A percentile compares a stretch with the other conserved stretches of the same genome.
These are phyloP conservation scores for Pandemis corylana DNA, from an alignment of 2,888 invertebrate genomes.

Conservation along the genomic window DNA sequence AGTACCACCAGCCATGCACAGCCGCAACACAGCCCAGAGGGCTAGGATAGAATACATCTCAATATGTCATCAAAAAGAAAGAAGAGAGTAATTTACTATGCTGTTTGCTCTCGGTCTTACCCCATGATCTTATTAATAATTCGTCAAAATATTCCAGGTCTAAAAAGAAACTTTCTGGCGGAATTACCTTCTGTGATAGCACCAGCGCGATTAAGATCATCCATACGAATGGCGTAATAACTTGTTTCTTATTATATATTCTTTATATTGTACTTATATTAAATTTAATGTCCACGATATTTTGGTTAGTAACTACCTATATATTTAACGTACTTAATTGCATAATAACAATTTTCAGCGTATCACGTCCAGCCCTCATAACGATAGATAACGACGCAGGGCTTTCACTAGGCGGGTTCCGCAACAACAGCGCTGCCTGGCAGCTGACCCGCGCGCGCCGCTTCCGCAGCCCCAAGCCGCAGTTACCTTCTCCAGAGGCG, in stretches of 20 bases:
- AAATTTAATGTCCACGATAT: too few relatives aligned
- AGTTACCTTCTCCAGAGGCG: slow-evolving; percentile 64
- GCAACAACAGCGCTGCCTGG: slow-evolving; percentile 70
- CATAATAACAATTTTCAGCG: slow-evolving; percentile 53
- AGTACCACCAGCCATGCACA: too few relatives aligned
- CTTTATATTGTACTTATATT: too few relatives aligned
- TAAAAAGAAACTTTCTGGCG: slow-evolving; percentile 68
- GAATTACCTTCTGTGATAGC: slow-evolving; percentile 75
- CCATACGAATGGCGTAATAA: slow-evolving; percentile 70
- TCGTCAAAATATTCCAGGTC: slow-evolving; percentile 55
- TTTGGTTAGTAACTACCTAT: too few relatives aligned
- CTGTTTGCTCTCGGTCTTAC: too few relatives aligned
- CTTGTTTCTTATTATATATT: not conserved
- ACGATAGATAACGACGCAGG: slow-evolving; percentile 62
- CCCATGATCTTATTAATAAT: too few relatives aligned
- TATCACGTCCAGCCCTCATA: slow-evolving; percentile 64
- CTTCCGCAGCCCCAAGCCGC: slow-evolving; percentile 67
- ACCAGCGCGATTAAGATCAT: slow-evolving; percentile 71
- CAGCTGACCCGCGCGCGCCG: slow-evolving; percentile 75
- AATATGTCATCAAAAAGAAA: too few relatives aligned
- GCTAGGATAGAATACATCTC: too few relatives aligned
- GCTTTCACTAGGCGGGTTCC: slow-evolving; percentile 57
- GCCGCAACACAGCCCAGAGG: too few relatives aligned
- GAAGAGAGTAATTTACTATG: too few relatives aligned
- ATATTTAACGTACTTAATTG: too few relatives aligned